Evolutionary conservation across 2,113 vertebrate genomes (phyloP), one percentile per base, ranked within the genome.

Genomic region (Rhinolophus sinicus): DNA sequence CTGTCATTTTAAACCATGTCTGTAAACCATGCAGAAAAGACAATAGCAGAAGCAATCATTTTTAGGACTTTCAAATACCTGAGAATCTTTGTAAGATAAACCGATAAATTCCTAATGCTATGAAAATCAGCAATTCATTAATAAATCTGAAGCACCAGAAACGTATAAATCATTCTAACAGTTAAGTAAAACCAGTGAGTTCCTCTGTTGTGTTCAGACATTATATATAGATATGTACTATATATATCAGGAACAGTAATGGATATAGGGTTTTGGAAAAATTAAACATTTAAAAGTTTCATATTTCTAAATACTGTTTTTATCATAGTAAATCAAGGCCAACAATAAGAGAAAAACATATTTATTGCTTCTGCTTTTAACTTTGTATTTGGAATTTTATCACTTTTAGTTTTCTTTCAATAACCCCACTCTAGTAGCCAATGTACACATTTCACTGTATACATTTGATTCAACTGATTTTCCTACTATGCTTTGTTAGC

Each of bases 1-100:
- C 88, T 97, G 35, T 82, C 77, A 97, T 92, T 98, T 98, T 90
- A 98, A 98, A 97, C 95, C 35, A 96, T 44, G 93, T 95, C 97
- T 98, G 97, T 97, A 97, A 98, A 95, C 95, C 88, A 96, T 38
- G 12, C 47, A 90, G 87, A 67, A 97, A 95, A 97, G 93, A 97
- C 97, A 98, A 95, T 2, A 96, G 83, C 35, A 93, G 65, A 88
- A 96, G 84, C 84, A 87, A 52, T 86, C 87, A 84, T 95, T 96
- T 97, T 97, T 77, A 95, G 95, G 97, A 90, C 95, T 89, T 95
- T 93, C 28, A 97, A 98, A 96, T 67, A 2, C 93, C 56, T 80
- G 21, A 84, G 38, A 95, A 94, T 93, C 58, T 95, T 58, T 94
- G 65, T 95, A 92, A 97, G 38, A 96, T 96, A 92, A 97, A n/a